phyloP scores from a whole-genome alignment of 2,888 invertebrate genomes.

The Lasioglossum marginatum region DNA sequence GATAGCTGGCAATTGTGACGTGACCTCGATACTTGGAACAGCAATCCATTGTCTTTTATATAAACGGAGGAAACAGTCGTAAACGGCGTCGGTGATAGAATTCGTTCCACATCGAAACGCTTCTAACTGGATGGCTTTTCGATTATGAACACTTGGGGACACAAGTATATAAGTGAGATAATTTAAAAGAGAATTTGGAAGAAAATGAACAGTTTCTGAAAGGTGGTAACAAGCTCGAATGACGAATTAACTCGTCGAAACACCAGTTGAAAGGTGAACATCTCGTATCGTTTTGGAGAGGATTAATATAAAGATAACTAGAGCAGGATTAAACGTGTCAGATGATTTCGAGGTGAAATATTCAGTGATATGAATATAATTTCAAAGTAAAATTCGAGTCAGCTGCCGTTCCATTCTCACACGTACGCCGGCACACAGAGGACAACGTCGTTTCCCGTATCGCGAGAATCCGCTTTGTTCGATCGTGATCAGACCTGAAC shows the following conservation, averaged over 20 bases:
- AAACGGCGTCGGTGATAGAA: background rate
- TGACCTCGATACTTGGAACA: background rate
- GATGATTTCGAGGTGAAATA: background rate
- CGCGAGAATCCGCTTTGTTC: slow-evolving; percentile 4
- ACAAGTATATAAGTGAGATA: background rate
- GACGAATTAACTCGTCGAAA: background rate
- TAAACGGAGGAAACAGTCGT: background rate
- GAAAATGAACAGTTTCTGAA: background rate
- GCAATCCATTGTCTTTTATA: background rate
- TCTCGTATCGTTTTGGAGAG: background rate
- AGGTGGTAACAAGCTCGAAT: background rate
- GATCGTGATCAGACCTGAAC: slow-evolving; percentile 1
- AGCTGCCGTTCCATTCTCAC: background rate
- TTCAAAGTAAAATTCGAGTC: background rate
- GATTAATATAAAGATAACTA: background rate
- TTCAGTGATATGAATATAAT: background rate
- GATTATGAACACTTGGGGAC: background rate
- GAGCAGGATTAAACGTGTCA: background rate
- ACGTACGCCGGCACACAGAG: background rate
- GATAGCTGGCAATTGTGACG: background rate
- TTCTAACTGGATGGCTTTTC: background rate
- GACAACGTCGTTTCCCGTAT: background rate
- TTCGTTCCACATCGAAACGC: background rate
- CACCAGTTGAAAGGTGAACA: background rate
- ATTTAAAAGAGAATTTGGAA: too few relatives aligned